Base-by-base conservation (phyloP, 2,797 vertebrate species). In the Eidolon dupreanum region DNA sequence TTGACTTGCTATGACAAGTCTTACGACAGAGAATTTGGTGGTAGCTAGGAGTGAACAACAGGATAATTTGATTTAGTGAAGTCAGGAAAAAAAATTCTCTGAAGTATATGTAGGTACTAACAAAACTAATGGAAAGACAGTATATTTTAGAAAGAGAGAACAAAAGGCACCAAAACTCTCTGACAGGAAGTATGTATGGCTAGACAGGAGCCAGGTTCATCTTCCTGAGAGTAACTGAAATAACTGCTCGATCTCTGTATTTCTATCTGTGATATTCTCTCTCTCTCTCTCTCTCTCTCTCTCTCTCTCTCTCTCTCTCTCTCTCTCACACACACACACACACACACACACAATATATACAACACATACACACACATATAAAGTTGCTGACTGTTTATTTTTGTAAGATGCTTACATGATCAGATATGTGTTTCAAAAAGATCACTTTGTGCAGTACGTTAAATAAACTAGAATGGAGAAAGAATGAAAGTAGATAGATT, bases 51-150 rank as follows among this genome's bases (percentile, higher is more conserved):
- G 55, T 79, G 33, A 83, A 41, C 38, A 79, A 93, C 2, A 95
- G 33, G 26, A 84, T 68, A 88, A 78, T 41, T 1, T 75, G 36
- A 83, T 51, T 87, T 82, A 86, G 7, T 90, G 16, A 83, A 59
- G 17, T 65, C 19, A 85, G 43, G 53, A 77, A 93, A 92, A 92
- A 41, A 41, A 41, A 89, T 65, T 93, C 55, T 82, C 51, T 75
- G 22, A 94, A 65, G 20, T 90, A 33, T 33, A 87, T 31, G 9
- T 10, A 88, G 26, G 7, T 41, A 71, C 11, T 65, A 33, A 59
- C 24, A 91, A 92, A 38, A 12, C 33, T 24, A 93, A 73, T 0
- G 31, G 63, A 90, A 46, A 31, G 61, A 74, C 19, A 53, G n/a
- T 65, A 13, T 26, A 26, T 19, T 77, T 36, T 57, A 59, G 38